Evolutionary conservation across 2,888 invertebrate species (phyloP).

Genomic region (Ypsolopha scabrella): DNA sequence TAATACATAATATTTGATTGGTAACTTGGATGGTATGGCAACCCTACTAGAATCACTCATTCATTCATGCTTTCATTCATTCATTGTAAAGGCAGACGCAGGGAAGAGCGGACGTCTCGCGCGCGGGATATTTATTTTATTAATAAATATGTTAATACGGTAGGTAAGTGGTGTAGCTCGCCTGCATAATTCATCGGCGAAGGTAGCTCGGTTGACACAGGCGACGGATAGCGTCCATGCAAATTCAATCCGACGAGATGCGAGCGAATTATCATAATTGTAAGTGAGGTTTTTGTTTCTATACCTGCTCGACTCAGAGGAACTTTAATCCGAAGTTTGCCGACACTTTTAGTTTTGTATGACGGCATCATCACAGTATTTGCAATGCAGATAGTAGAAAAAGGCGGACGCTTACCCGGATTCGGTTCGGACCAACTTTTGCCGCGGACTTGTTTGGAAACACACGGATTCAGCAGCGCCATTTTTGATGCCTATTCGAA

Average conservation of each 20-base stretch:
- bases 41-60: not conserved
- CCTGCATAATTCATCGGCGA: slow-evolving; percentile 62
- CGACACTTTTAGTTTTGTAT: slow-evolving; percentile 67
- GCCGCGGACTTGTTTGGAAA: slow-evolving; percentile 53
- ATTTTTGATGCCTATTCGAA: not conserved
- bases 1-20: too few species aligned
- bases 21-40: not conserved
- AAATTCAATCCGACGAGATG: slow-evolving; percentile 66
- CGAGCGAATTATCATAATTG: slow-evolving; percentile 68
- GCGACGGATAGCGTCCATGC: slow-evolving; percentile 61
- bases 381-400: slow-evolving; percentile 67
- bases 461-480: slow-evolving; percentile 29
- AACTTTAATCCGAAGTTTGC: slow-evolving; percentile 68
- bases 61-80: slow-evolving; percentile 6
- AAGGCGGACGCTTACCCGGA: slow-evolving; percentile 32
- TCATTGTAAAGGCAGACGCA: slow-evolving; percentile 31
- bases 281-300: slow-evolving; percentile 67
- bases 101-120: slow-evolving; percentile 40
- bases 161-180: slow-evolving; percentile 56
- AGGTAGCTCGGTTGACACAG: slow-evolving; percentile 66
- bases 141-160: slow-evolving; percentile 68
- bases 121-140: slow-evolving; percentile 61
- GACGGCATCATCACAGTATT: slow-evolving; percentile 61
- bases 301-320: slow-evolving; percentile 44
- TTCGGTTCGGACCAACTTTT: slow-evolving; percentile 47